phyloP scores from a whole-genome alignment of 2,797 vertebrate genomes.

The Chelidonichthys spinosus region DNA sequence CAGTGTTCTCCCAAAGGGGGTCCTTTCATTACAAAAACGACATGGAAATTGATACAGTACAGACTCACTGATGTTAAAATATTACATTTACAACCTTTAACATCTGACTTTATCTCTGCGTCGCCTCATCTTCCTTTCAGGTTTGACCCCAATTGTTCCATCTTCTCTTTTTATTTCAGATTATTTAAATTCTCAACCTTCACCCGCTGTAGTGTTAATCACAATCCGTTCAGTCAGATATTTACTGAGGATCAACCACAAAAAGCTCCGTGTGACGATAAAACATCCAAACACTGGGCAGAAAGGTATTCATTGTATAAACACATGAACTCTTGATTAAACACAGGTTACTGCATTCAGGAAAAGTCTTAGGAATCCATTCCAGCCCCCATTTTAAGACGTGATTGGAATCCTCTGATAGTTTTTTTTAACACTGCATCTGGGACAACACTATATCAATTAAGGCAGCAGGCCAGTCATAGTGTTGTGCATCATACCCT shows the following conservation, averaged over 20 bases:
- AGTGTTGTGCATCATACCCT: constrained; percentile 71
- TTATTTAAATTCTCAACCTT: constrained; percentile 24
- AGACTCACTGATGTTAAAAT: constrained; percentile 23
- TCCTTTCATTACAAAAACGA: constrained; percentile 1
- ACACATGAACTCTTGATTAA: constrained; percentile 15
- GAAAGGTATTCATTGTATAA: constrained; percentile 15
- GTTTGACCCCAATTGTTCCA: constrained; percentile 22
- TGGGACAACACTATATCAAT: constrained; percentile 75
- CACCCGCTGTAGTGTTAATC: constrained; percentile 31
- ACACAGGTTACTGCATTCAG: constrained; percentile 22
- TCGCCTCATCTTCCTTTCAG: constrained; percentile 24
- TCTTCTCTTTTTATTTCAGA: constrained; percentile 32
- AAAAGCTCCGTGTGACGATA: constrained; percentile 32
- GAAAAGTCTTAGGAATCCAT: constrained; percentile 30
- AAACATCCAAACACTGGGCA: constrained; percentile 7
- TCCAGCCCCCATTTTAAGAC: constrained; percentile 32
- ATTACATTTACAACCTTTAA: constrained; percentile 25
- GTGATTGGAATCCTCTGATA: constrained; percentile 55
- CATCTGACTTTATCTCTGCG: constrained; percentile 11
- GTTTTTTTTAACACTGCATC: constrained; percentile 56
- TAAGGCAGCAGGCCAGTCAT: constrained; percentile 68
- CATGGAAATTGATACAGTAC: background rate
- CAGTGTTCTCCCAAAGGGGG: background rate
- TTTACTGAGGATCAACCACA: constrained; percentile 42
- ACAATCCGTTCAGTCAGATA: constrained; percentile 44